Evolutionary conservation across 2,888 invertebrate species (phyloP), one percentile per base, ranked within the genome.

Genomic region (Pogonocherus hispidulus): DNA sequence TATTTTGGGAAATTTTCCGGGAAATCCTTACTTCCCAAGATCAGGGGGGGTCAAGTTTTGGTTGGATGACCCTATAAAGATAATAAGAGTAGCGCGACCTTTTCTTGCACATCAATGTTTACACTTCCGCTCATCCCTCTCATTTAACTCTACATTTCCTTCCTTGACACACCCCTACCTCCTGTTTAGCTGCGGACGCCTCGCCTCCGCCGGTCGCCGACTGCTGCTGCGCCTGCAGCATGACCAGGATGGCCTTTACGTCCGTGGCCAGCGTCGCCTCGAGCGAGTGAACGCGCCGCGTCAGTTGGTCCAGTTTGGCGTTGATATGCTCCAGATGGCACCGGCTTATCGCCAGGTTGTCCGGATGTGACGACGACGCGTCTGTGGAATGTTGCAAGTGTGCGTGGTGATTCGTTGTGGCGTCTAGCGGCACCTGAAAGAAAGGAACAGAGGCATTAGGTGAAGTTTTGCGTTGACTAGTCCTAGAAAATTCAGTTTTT

Each of bases 201-300:
- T 74, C 75, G 14, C 68, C 75, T n/a, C 68, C 70, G 59, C 63
- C 32, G 54, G 65, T 37, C 3, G 65, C 57, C 23, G 27, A 5
- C 27, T 27, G 41, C 8, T 74, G 74, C 54, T 76, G 76, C 62
- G 73, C 70, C 70, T 82, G 82, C 74, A 86, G 74, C 66, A 84
- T 71, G 60, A 78, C 75, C 73, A 94, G 86, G 71, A 95, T 94
- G 72, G 91, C 88, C 74, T 92, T 90, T 75, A 95, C 91, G 82
- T 95, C 94, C 6, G 90, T 87, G 19, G 92, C 91, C 79, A 95
- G 89, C 35, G 91, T 91, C 70, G 89, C 89, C 83, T 95, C 94
- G 78, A 95, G 86, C 56, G 90, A 88, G 52, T 91, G 90, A 74
- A 95, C 89, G 75, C 90, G 90, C 80, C 90, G 88, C 79, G 90